phyloP scores from a whole-genome alignment of 2,113 vertebrate species.

The Nymphicus hollandicus region DNA sequence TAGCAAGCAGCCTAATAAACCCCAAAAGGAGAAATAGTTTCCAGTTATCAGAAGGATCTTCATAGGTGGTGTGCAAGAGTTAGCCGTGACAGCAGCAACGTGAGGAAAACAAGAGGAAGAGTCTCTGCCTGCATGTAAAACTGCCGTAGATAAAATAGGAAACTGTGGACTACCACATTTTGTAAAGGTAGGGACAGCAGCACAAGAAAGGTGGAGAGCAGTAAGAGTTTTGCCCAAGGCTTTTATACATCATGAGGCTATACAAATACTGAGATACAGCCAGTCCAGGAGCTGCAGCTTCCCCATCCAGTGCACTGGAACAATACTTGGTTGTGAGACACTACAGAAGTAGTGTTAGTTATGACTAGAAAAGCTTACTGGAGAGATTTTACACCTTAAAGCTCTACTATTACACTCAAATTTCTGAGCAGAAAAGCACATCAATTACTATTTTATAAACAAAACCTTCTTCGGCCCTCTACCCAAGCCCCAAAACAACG shows the following conservation, averaged over 20 bases:
- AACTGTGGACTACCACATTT: background rate
- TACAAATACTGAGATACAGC: background rate
- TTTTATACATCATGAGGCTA: background rate
- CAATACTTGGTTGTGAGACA: background rate
- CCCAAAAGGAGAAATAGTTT: background rate
- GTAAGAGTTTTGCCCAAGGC: background rate
- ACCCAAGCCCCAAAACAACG: background rate
- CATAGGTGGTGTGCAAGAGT: background rate
- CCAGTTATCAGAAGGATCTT: background rate
- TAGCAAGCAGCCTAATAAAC: background rate
- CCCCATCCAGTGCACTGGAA: background rate
- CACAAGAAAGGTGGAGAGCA: background rate
- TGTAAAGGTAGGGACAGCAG: background rate
- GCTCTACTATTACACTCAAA: background rate
- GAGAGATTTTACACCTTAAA: background rate
- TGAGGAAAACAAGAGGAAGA: background rate
- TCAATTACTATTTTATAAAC: background rate
- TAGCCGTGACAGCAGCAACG: rapidly evolving
- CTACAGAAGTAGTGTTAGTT: background rate
- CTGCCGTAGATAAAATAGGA: background rate
- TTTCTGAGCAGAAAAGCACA: background rate
- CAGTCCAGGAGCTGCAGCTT: background rate
- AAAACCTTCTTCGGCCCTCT: background rate
- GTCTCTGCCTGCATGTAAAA: background rate
- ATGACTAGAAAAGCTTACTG: background rate